Conservation (phyloP, 2,113 vertebrate species). For the Lanius ludovicianus region DNA sequence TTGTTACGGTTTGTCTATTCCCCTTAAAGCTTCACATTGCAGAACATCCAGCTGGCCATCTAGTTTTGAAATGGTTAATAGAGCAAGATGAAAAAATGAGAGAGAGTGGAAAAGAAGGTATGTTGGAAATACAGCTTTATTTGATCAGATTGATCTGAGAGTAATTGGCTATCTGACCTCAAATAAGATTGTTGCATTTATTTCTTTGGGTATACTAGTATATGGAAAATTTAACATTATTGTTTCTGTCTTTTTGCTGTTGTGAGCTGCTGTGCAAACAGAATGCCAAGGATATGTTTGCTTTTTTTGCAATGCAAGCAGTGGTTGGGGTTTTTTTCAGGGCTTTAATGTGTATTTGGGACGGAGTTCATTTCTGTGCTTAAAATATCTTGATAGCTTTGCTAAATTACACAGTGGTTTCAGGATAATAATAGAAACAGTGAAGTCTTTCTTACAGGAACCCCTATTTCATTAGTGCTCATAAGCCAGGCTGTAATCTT, state of each 20-base stretch:
- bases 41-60: constrained; percentile 93
- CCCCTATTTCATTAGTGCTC: not conserved
- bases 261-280: not conserved
- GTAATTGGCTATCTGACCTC: not conserved
- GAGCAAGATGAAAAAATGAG: constrained; percentile 87
- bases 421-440: not conserved
- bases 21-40: constrained; percentile 87
- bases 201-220: not conserved
- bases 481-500: not conserved
- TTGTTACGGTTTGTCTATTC: not conserved
- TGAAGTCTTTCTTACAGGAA: not conserved
- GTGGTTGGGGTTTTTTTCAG: not conserved
- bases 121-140: not conserved
- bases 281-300: not conserved
- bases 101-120: constrained; percentile 84
- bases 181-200: not conserved
- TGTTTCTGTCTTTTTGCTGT: not conserved
- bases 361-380: not conserved
- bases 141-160: not conserved
- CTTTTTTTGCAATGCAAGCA: not conserved
- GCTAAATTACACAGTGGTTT: not conserved
- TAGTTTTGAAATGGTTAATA: constrained; percentile 95
- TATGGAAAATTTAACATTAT: not conserved
- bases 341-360: not conserved
- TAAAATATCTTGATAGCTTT: not conserved